Evolutionary conservation across 2,113 vertebrate species (phyloP), one percentile per base, ranked within the genome.

Genomic region (Perca schrenkii): DNA sequence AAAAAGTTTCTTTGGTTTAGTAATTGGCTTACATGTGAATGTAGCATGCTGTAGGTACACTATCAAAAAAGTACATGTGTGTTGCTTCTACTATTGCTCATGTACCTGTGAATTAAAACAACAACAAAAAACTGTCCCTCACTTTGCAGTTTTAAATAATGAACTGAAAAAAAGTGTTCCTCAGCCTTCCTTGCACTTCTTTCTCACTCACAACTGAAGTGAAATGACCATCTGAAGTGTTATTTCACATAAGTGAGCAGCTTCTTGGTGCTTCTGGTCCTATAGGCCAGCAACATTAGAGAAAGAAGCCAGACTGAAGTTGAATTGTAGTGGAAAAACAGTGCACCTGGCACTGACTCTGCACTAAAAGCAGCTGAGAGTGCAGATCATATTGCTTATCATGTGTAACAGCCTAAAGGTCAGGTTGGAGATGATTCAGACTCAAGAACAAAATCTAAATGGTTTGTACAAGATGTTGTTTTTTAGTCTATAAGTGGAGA

Each of bases 291-390:
- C 61, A 67, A 13, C 17, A 61, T 6, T 65, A 28, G 5, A 57
- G 46, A 36, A 25, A 71, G 56, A 57, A 21, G 4, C 3, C 1
- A 22, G n/a, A 46, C 16, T 80, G 2, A 60, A 63, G 19, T 63
- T 43, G 58, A 28, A 56, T 19, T 40, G 14, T n/a, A 17, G 16
- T 61, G 13, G 31, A 52, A 52, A 79, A 70, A 76, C 7, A 22
- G 31, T 16, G 50, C 79, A 82, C 62, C 74, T 82, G 74, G 34
- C 63, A 17, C 79, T 63, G 74, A 63, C 63, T 72, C 34, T 43
- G 63, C 79, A 64, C 17, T 10, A 14, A 57, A 77, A 68, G 15
- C n/a, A 56, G 79, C 79, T 69, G 69, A 78, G 40, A 58, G 28
- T 66, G 62, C 58, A 75, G 46, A 53, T 79, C 21, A 52, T 77